These are phyloP conservation scores for Drosophila testacea DNA, from an alignment of 2,888 invertebrate species.

Conservation along the genomic window DNA sequence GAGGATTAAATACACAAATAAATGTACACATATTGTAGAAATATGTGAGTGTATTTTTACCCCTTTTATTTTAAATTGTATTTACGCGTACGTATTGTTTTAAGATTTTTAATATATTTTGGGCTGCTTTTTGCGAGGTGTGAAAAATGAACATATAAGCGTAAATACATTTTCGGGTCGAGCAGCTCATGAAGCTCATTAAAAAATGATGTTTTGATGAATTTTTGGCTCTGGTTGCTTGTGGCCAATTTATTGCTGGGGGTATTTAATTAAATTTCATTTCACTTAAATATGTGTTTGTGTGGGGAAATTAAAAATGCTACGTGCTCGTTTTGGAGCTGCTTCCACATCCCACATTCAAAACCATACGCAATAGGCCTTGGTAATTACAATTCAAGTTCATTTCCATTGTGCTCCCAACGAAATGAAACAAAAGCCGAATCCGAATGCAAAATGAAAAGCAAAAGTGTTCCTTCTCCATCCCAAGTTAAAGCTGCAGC, in stretches of 20 bases:
- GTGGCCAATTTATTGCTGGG: constrained; percentile 55
- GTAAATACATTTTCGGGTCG: constrained; percentile 49
- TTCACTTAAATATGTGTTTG: constrained; percentile 36
- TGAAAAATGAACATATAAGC: constrained; percentile 58
- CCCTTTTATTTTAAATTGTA: constrained; percentile 49
- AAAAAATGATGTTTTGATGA: constrained; percentile 77
- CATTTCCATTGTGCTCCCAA: constrained; percentile 49
- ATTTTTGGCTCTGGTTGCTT: constrained; percentile 35
- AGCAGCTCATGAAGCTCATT: constrained; percentile 65
- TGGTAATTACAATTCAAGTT: constrained; percentile 78
- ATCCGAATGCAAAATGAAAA: constrained; percentile 44
- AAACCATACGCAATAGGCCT: constrained; percentile 54
- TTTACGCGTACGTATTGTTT: constrained; percentile 58
- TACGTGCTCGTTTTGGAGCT: constrained; percentile 25
- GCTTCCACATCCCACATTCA: constrained; percentile 11
- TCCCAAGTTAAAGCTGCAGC: constrained; percentile 18
- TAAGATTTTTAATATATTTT: constrained; percentile 17
- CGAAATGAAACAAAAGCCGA: constrained; percentile 43
- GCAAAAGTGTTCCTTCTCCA: constrained; percentile 43
- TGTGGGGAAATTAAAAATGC: constrained; percentile 59
- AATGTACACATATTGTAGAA: neutral
- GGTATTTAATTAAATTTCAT: constrained; percentile 66
- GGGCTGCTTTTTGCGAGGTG: constrained; percentile 62
- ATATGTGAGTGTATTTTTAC: constrained; percentile 23
- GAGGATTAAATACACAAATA: constrained; percentile 8